A percentile compares a stretch with the other conserved stretches of the same genome.
Conservation (phyloP, 1,140 invertebrate species). For the Anoplophora glabripennis region DNA sequence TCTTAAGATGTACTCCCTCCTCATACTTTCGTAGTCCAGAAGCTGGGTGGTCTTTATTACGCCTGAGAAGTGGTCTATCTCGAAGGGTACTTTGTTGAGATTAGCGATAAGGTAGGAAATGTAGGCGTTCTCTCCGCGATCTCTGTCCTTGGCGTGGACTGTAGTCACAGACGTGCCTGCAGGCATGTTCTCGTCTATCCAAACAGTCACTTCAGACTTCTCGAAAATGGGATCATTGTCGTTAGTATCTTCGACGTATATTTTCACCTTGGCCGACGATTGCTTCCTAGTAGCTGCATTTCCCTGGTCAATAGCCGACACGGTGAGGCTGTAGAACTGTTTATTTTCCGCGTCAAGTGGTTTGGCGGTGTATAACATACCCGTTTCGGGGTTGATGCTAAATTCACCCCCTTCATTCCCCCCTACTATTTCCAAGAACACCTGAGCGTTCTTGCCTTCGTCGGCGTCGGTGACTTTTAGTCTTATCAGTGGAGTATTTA, state of each 20-base stretch:
- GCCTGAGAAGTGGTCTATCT: conserved; percentile 93
- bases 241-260: conserved; percentile 84
- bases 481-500: conserved; percentile 82
- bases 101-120: conserved; percentile 93
- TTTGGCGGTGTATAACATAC: conserved; percentile 83
- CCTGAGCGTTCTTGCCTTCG: conserved; percentile 75
- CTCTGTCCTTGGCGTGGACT: conserved; percentile 80
- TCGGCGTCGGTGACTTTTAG: conserved; percentile 84
- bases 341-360: conserved; percentile 84
- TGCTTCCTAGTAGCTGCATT: conserved; percentile 79
- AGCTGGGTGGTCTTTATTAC: conserved; percentile 76
- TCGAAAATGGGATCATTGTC: conserved; percentile 91
- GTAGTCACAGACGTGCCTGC: conserved; percentile 78
- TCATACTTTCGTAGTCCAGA: conserved; percentile 90
- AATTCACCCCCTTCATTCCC: conserved; percentile 91
- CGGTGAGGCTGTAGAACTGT: conserved; percentile 85
- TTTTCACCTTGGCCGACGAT: conserved; percentile 85
- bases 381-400: conserved; percentile 80
- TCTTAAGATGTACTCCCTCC: conserved; percentile 73
- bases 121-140: conserved; percentile 92
- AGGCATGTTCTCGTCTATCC: conserved; percentile 83
- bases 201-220: conserved; percentile 61
- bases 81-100: conserved; percentile 85
- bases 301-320: conserved; percentile 86
- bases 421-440: conserved; percentile 85